A percentile compares a stretch with the other conserved stretches of the same genome.
These are phyloP conservation scores for Drosophila nannoptera DNA, from an alignment of 1,140 invertebrate genomes.

Conservation along the genomic window DNA sequence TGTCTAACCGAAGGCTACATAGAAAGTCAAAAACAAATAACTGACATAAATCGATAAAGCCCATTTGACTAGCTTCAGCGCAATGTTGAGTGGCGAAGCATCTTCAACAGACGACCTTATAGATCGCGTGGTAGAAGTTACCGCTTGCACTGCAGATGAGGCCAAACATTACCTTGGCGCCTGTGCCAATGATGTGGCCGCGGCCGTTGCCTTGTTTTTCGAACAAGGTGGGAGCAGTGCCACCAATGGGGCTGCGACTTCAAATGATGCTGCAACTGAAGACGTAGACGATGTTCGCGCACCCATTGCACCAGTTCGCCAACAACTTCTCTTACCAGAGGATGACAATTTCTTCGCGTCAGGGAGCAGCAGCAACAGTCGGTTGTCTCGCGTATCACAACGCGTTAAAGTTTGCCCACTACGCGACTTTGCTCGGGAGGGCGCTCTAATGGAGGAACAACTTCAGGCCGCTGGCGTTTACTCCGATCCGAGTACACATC, in stretches of 20 bases:
- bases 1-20: conserved; percentile 4
- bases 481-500: conserved; percentile 51
- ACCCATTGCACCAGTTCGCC: conserved; percentile 73
- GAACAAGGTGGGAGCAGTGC: conserved; percentile 53
- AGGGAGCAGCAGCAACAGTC: conserved; percentile 45
- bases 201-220: conserved; percentile 71
- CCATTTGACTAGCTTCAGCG: conserved; percentile 22
- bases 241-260: conserved; percentile 14
- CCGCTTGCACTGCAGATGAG: conserved; percentile 63
- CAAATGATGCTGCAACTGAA: conserved; percentile 12
- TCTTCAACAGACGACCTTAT: conserved; percentile 48
- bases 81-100: conserved; percentile 56
- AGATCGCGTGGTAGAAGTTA: conserved; percentile 69
- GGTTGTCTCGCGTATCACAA: conserved; percentile 50
- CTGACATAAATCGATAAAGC: not conserved
- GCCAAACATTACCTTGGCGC: conserved; percentile 70
- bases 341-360: conserved; percentile 77
- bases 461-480: conserved; percentile 65
- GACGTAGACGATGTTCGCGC: conserved; percentile 71
- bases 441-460: conserved; percentile 72
- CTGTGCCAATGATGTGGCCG: conserved; percentile 71
- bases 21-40: conserved; percentile 7
- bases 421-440: conserved; percentile 74
- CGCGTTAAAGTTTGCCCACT: conserved; percentile 73
- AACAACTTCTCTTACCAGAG: conserved; percentile 74